Percentiles rank a stretch among this genome's conserved stretches.
Conservation (phyloP, 2,797 vertebrate species). For the Chrysocyon brachyurus region DNA sequence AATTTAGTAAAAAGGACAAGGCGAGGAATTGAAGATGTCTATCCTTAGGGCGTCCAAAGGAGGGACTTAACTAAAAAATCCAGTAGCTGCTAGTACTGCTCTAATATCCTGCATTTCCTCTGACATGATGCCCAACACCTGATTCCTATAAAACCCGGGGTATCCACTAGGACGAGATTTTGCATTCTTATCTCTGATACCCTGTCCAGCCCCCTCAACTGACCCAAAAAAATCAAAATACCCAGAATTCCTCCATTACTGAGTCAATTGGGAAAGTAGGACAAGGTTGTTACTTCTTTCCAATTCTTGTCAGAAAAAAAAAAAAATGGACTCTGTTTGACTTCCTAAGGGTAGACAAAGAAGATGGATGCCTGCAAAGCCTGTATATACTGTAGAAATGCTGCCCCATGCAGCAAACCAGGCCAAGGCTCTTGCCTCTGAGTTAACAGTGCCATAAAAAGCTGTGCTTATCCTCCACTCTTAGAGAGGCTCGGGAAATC, state of each 20-base stretch:
- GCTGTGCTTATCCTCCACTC: rapidly evolving
- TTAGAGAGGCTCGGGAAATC: neutral
- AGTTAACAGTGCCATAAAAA: neutral
- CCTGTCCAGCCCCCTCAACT: neutral
- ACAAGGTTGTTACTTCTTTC: neutral
- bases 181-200: neutral
- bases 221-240: neutral
- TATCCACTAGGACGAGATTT: neutral
- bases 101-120: neutral
- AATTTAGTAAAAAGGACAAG: neutral
- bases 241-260: neutral
- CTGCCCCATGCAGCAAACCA: rapidly evolving
- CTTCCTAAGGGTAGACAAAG: neutral
- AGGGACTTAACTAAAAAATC: neutral
- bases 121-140: neutral
- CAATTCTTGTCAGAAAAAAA: neutral
- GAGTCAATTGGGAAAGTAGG: neutral
- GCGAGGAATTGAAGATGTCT: neutral
- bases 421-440: neutral
- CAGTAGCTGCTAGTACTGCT: neutral
- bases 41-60: neutral
- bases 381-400: neutral
- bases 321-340: neutral
- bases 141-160: neutral
- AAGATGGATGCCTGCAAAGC: neutral